phyloP scores from a whole-genome alignment of 2,113 vertebrate genomes.

The Tinamus guttatus region DNA sequence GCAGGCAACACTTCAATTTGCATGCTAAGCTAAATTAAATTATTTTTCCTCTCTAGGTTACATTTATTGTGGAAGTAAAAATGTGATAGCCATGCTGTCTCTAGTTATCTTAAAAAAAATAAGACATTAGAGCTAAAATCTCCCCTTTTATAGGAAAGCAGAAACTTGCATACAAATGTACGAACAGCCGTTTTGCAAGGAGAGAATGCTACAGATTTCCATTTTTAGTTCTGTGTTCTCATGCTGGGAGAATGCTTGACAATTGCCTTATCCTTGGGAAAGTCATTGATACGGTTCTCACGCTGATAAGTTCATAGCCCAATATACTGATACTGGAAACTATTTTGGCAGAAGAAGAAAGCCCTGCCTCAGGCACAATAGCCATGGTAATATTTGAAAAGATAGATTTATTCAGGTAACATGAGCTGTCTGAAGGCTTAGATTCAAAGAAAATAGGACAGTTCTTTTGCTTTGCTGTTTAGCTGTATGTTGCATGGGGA shows the following conservation, averaged over 20 bases:
- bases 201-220: background rate
- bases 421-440: background rate
- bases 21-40: background rate
- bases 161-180: conserved; percentile 1
- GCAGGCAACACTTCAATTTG: background rate
- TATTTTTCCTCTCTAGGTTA: background rate
- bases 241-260: background rate
- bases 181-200: background rate
- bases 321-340: background rate
- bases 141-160: too few species aligned
- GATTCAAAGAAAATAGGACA: background rate
- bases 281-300: background rate
- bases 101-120: background rate
- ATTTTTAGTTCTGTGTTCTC: background rate
- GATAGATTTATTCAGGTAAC: background rate
- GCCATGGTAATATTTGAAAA: background rate
- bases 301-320: background rate
- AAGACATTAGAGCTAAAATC: background rate
- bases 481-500: background rate
- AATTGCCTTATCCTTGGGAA: background rate
- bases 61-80: background rate
- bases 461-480: background rate
- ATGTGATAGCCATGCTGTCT: background rate
- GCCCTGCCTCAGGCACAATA: background rate
- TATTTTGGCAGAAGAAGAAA: background rate